A percentile compares a stretch with the other conserved stretches of the same genome.
Conservation (phyloP, 2,113 vertebrate genomes). For the Heloderma charlesbogerti region DNA sequence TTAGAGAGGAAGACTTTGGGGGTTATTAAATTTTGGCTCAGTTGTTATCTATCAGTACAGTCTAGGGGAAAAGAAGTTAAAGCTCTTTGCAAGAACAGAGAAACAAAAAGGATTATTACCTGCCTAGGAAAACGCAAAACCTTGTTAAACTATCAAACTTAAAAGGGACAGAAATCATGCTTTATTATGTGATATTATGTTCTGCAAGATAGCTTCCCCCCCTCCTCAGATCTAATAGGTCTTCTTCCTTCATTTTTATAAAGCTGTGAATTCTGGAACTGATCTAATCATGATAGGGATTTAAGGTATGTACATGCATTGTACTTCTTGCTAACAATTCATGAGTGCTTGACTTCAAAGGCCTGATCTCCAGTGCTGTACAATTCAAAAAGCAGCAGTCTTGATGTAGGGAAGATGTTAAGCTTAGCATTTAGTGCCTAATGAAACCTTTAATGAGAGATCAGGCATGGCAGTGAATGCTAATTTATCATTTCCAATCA, state of each 20-base stretch:
- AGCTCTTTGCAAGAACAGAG: slow-evolving; percentile 53
- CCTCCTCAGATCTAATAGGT: slow-evolving; percentile 50
- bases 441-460: slow-evolving; percentile 67
- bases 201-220: slow-evolving; percentile 64
- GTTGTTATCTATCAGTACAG: slow-evolving; percentile 69
- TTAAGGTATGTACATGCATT: slow-evolving; percentile 64
- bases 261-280: slow-evolving; percentile 61
- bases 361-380: slow-evolving; percentile 44
- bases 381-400: slow-evolving; percentile 59
- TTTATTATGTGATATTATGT: slow-evolving; percentile 69
- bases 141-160: slow-evolving; percentile 63
- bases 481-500: slow-evolving; percentile 62
- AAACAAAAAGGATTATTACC: slow-evolving; percentile 68
- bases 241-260: slow-evolving; percentile 68
- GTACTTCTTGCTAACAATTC: slow-evolving; percentile 66
- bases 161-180: slow-evolving; percentile 51
- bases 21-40: slow-evolving; percentile 76
- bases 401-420: slow-evolving; percentile 58
- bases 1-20: slow-evolving; percentile 75
- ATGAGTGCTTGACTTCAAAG: slow-evolving; percentile 62
- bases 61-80: slow-evolving; percentile 55
- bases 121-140: slow-evolving; percentile 68
- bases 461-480: slow-evolving; percentile 52
- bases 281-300: slow-evolving; percentile 54
- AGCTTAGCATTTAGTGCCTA: slow-evolving; percentile 64